A percentile compares a stretch with the other conserved stretches of the same genome.
These are phyloP conservation scores for Chrysolophus pictus DNA, from an alignment of 2,797 vertebrate species.

Conservation along the genomic window DNA sequence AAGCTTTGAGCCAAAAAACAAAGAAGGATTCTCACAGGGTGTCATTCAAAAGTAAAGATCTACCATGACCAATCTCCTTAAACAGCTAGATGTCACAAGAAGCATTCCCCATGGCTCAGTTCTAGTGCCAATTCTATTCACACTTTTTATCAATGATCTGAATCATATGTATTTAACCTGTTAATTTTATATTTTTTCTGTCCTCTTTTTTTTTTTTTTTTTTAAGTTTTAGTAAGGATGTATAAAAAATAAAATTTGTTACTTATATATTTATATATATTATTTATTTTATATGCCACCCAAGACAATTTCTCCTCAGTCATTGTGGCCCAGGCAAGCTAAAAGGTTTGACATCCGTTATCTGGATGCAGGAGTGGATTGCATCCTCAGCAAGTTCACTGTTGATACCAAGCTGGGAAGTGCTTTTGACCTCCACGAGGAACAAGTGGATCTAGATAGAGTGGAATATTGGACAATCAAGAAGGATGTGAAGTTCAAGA, in stretches of 20 bases:
- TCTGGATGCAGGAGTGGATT: not conserved
- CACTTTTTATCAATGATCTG: not conserved
- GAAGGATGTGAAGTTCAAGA: not conserved
- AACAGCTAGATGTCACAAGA: not conserved
- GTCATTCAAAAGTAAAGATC: not conserved
- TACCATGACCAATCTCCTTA: slow-evolving; percentile 18
- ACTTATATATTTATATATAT: too few relatives aligned
- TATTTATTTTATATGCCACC: too few relatives aligned
- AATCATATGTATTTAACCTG: too few relatives aligned
- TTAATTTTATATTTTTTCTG: too few relatives aligned
- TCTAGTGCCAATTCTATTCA: not conserved
- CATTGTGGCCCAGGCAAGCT: not conserved
- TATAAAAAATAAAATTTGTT: too few relatives aligned
- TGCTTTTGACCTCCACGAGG: not conserved
- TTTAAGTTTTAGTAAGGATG: too few relatives aligned
- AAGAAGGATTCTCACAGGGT: not conserved
- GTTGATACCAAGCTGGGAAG: not conserved
- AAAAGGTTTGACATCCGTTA: not conserved
- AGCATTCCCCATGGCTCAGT: not conserved
- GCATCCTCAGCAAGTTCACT: not conserved
- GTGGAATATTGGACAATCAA: not conserved
- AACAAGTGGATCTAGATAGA: not conserved
- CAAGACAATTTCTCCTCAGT: not conserved
- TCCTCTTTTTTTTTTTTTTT: too few relatives aligned
- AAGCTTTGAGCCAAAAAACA: too few relatives aligned